Percentiles rank a stretch among this genome's conserved stretches.
phyloP scores from a whole-genome alignment of 2,888 invertebrate species.

The Caenorhabditis uteleia region DNA sequence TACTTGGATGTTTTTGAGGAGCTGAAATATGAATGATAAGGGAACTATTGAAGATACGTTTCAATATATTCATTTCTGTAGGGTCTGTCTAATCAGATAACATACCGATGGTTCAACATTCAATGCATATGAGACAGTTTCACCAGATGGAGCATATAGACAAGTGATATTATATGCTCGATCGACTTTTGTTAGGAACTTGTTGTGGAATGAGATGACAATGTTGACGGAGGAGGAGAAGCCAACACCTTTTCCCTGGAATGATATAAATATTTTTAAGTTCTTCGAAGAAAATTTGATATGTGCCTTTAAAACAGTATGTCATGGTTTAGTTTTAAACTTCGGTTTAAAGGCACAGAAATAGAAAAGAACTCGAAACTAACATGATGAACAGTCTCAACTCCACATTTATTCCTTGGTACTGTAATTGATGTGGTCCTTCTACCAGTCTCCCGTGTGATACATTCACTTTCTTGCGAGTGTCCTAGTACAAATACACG shows the following conservation, averaged over 20 bases:
- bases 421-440: constrained; percentile 64
- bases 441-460: constrained; percentile 60
- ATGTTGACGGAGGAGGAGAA: constrained; percentile 67
- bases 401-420: constrained; percentile 63
- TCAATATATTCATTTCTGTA: background rate
- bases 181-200: constrained; percentile 68
- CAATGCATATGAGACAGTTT: constrained; percentile 69
- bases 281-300: background rate
- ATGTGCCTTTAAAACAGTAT: too few species aligned
- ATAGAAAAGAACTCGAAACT: constrained; percentile 1
- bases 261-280: constrained; percentile 4
- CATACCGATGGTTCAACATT: constrained; percentile 53
- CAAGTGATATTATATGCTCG: constrained; percentile 49
- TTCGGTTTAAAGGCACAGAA: background rate
- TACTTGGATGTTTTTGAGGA: constrained; percentile 32
- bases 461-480: constrained; percentile 63
- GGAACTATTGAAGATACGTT: background rate
- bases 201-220: constrained; percentile 68
- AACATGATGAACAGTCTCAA: constrained; percentile 63
- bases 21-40: constrained; percentile 6
- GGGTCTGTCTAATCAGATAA: too few species aligned
- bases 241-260: constrained; percentile 66
- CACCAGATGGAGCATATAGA: constrained; percentile 61
- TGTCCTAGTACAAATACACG: constrained; percentile 67
- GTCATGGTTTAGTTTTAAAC: too few species aligned